Conservation (phyloP, 2,888 invertebrate genomes). For the Caenorhabditis zanzibari region DNA sequence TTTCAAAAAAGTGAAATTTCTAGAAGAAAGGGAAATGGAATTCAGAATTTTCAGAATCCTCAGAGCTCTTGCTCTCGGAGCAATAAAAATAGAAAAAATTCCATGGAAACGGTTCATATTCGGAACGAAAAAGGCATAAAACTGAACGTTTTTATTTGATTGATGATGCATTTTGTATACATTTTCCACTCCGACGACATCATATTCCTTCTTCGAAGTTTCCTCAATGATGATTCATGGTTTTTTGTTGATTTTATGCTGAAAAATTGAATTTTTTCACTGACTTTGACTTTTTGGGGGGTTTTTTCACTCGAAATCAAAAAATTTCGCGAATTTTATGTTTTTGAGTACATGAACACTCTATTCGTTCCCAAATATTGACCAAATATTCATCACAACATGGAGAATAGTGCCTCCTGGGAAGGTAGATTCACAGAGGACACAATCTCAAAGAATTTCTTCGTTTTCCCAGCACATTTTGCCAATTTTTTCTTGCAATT, state of each 20-base stretch:
- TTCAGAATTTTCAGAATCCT: background rate
- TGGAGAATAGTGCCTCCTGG: too few species aligned
- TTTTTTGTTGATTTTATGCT: background rate
- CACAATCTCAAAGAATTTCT: too few species aligned
- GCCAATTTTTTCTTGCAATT: too few species aligned
- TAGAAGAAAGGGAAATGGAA: background rate
- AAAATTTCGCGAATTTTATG: too few species aligned
- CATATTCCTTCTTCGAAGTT: background rate
- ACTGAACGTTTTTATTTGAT: slow-evolving; percentile 10
- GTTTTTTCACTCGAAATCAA: too few species aligned
- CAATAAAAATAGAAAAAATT: background rate
- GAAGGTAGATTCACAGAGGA: too few species aligned
- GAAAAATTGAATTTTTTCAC: too few species aligned
- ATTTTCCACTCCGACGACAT: background rate
- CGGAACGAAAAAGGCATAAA: background rate
- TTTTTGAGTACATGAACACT: too few species aligned
- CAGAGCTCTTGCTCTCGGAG: background rate
- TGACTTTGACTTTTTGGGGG: too few species aligned
- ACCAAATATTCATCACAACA: too few species aligned
- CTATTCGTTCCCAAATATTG: too few species aligned
- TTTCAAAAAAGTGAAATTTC: background rate
- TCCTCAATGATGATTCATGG: background rate
- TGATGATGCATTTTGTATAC: slow-evolving; percentile 3
- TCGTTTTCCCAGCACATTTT: too few species aligned
- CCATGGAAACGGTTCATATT: background rate